Evolutionary conservation across 1,140 invertebrate genomes (phyloP).

Genomic region (Drosophila oshimai): DNA sequence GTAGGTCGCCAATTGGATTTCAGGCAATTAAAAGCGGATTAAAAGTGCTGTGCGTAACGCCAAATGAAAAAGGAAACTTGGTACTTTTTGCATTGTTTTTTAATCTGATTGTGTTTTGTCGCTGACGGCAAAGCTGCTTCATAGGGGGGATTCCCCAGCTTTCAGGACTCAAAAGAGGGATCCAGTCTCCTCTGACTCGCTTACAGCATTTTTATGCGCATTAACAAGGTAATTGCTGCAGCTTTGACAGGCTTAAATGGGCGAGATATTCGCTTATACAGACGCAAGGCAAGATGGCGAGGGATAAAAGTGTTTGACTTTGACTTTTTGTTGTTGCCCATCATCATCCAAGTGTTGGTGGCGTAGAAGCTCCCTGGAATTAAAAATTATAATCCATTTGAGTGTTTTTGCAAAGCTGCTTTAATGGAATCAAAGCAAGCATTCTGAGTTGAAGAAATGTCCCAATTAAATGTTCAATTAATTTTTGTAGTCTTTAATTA

Average conservation of each 20-base stretch:
- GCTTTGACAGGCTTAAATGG: constrained; percentile 57
- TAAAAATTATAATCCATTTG: neutral
- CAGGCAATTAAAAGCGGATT: constrained; percentile 76
- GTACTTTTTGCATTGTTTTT: constrained; percentile 35
- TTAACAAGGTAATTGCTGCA: constrained; percentile 67
- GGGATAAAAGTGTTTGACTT: neutral
- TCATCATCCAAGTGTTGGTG: neutral
- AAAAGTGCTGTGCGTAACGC: constrained; percentile 45
- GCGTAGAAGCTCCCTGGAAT: neutral
- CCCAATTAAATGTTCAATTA: too few relatives aligned
- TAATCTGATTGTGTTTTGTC: constrained; percentile 64
- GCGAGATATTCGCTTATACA: neutral
- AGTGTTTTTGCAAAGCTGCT: neutral
- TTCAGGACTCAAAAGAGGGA: neutral
- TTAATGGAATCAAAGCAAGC: neutral
- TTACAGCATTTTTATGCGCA: constrained; percentile 65
- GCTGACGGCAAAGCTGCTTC: neutral
- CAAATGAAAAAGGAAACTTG: constrained; percentile 49
- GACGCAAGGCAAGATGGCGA: neutral
- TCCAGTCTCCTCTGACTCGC: constrained; percentile 21
- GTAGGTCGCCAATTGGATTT: constrained; percentile 77
- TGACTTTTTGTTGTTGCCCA: neutral
- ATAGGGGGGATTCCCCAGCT: neutral
- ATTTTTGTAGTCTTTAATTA: too few relatives aligned
- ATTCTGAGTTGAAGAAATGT: too few relatives aligned